Evolutionary conservation across 2,113 vertebrate species (phyloP).

Genomic region (Microtus pennsylvanicus): DNA sequence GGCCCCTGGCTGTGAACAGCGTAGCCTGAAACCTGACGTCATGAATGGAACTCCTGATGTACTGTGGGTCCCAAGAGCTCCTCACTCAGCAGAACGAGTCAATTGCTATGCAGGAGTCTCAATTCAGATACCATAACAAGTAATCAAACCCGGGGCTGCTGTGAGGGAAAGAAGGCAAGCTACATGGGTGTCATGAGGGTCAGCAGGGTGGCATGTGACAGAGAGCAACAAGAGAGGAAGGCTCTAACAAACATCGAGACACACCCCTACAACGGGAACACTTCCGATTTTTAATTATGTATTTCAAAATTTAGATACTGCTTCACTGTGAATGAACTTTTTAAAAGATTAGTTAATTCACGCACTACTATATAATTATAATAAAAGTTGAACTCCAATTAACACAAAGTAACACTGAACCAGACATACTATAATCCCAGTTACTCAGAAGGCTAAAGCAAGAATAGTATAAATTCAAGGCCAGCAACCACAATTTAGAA

Average conservation of each 20-base stretch:
- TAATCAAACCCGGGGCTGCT: not conserved
- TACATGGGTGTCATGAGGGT: not conserved
- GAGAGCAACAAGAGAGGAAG: not conserved
- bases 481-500: not conserved
- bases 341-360: conserved; percentile 4
- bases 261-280: not conserved
- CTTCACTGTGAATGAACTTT: conserved; percentile 37
- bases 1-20: not conserved
- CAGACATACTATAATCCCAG: not conserved
- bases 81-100: conserved; percentile 2
- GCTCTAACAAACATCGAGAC: not conserved
- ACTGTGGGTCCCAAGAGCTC: not conserved
- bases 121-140: not conserved
- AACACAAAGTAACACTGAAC: not conserved
- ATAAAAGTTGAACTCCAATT: conserved; percentile 9
- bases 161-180: not conserved
- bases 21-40: conserved; percentile 6
- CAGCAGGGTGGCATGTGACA: not conserved
- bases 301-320: not conserved
- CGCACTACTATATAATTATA: not conserved
- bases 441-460: not conserved
- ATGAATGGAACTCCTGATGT: not conserved
- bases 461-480: not conserved
- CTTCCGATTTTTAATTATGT: not conserved
- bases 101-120: not conserved